A percentile compares a stretch with the other conserved stretches of the same genome.
These are phyloP conservation scores for Coenobita brevimanus DNA, from an alignment of 1,140 invertebrate genomes.

Conservation along the genomic window DNA sequence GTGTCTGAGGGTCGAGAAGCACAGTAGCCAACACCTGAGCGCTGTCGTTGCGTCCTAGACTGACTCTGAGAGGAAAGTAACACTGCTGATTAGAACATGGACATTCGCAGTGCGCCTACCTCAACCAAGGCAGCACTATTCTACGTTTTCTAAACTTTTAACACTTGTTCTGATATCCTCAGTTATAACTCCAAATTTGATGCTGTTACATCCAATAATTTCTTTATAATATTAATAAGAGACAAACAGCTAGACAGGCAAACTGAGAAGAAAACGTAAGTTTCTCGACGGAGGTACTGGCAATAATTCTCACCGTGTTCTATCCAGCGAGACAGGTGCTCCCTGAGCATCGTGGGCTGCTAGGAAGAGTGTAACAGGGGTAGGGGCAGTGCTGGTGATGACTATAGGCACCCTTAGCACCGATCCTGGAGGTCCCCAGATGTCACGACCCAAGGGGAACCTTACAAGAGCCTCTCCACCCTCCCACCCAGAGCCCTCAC, in stretches of 20 bases:
- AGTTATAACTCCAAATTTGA: too few relatives aligned
- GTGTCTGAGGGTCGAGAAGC: not conserved
- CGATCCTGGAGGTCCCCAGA: constrained; percentile 45
- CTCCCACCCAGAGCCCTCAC: constrained; percentile 18
- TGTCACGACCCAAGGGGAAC: constrained; percentile 45
- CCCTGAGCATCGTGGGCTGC: constrained; percentile 38
- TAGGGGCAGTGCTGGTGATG: constrained; percentile 30
- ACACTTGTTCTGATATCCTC: too few relatives aligned
- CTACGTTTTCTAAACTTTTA: too few relatives aligned
- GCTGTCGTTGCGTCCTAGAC: constrained; percentile 38
- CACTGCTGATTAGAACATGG: too few relatives aligned
- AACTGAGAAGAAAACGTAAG: too few relatives aligned
- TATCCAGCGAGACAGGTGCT: not conserved
- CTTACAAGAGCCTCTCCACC: constrained; percentile 4
- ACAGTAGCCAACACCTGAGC: not conserved
- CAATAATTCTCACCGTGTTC: constrained; percentile 6
- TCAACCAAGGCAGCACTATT: too few relatives aligned
- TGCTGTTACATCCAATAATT: too few relatives aligned
- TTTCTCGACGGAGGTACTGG: too few relatives aligned
- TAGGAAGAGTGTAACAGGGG: constrained; percentile 38
- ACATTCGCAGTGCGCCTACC: too few relatives aligned
- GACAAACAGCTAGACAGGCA: too few relatives aligned
- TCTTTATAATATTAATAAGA: too few relatives aligned
- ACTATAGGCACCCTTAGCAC: constrained; percentile 14
- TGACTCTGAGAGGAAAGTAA: constrained; percentile 7